Percentiles rank a stretch among this genome's conserved stretches.
Conservation (phyloP, 2,797 vertebrate genomes). For the Huso huso region DNA sequence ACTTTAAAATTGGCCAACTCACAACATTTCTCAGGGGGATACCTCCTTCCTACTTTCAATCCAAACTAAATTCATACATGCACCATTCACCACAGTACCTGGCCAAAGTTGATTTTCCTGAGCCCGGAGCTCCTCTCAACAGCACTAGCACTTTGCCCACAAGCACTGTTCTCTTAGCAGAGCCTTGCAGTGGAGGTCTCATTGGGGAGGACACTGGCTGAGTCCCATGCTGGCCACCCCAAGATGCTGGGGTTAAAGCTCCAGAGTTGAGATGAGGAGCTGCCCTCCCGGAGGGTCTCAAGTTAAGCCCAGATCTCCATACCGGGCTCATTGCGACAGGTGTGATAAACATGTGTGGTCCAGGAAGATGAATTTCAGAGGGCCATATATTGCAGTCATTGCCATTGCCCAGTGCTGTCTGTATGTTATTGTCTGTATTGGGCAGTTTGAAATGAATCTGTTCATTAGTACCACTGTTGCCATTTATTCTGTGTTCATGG, state of each 20-base stretch:
- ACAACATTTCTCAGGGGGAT: too few species aligned
- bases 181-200: constrained; percentile 7
- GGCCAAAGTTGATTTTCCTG: constrained; percentile 88
- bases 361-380: background rate
- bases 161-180: constrained; percentile 42
- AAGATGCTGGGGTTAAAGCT: constrained; percentile 57
- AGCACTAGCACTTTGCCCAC: constrained; percentile 79
- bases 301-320: constrained; percentile 41
- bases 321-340: constrained; percentile 62
- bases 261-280: constrained; percentile 41
- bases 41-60: too few species aligned
- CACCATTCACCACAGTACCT: constrained; percentile 56
- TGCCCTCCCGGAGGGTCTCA: constrained; percentile 31
- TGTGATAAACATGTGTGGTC: constrained; percentile 63
- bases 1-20: too few species aligned
- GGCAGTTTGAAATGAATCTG: too few species aligned
- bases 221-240: constrained; percentile 37
- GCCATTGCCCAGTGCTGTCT: too few species aligned
- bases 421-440: too few species aligned
- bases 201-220: constrained; percentile 18
- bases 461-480: too few species aligned
- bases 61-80: too few species aligned
- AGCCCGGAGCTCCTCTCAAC: constrained; percentile 90
- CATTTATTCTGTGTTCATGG: too few species aligned
- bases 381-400: too few species aligned